Evolutionary conservation across 2,888 invertebrate species (phyloP).

Genomic region (Tenthredo notha): DNA sequence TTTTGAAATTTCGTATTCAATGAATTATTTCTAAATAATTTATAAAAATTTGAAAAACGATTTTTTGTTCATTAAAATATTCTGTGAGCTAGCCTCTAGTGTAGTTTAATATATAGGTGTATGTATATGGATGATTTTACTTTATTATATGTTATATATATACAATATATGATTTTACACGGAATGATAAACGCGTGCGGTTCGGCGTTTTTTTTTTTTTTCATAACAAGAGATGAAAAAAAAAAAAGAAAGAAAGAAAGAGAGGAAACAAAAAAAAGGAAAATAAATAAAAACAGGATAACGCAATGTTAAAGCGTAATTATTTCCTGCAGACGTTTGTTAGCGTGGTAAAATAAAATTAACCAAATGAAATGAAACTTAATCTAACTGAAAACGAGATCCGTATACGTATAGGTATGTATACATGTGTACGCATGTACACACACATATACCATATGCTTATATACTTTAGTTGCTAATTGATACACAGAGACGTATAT

Average conservation of each 20-base stretch:
- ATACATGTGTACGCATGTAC: not conserved
- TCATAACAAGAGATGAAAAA: not conserved
- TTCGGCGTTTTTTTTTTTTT: not conserved
- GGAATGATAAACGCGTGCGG: not conserved
- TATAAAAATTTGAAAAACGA: not conserved
- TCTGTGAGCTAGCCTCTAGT: too few relatives aligned
- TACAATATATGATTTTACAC: too few relatives aligned
- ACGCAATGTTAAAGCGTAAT: not conserved
- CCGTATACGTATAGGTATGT: not conserved
- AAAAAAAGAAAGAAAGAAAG: not conserved
- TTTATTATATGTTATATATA: too few relatives aligned
- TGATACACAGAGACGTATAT: too few relatives aligned
- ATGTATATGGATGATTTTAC: too few relatives aligned
- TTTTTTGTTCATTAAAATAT: too few relatives aligned
- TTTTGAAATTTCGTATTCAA: not conserved
- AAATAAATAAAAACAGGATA: not conserved
- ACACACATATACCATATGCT: not conserved
- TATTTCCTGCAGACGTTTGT: not conserved
- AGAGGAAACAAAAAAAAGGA: not conserved
- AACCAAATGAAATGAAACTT: slow-evolving; percentile 34
- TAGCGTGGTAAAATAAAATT: slow-evolving; percentile 32
- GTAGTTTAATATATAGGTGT: too few relatives aligned
- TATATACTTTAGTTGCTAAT: not conserved
- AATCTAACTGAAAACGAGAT: slow-evolving; percentile 12
- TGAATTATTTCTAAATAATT: not conserved